Conservation (phyloP, 2,113 vertebrate genomes). For the Sitta europaea region DNA sequence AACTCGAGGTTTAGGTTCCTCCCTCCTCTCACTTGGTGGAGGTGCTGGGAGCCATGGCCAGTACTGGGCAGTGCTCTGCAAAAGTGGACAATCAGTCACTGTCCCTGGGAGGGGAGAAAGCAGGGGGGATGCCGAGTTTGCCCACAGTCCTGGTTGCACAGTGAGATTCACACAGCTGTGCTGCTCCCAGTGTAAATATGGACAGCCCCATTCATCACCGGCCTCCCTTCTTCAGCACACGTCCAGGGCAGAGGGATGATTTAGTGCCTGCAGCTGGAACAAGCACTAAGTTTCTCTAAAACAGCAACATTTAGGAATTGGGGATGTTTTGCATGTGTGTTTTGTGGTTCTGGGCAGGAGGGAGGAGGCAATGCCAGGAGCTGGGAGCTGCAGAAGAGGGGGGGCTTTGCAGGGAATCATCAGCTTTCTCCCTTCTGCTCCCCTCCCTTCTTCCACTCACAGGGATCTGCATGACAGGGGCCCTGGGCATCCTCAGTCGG, state of each 20-base stretch:
- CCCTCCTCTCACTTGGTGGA: neutral
- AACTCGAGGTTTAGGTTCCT: neutral
- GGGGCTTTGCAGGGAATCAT: neutral
- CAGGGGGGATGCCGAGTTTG: conserved; percentile 36
- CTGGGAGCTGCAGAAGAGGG: neutral
- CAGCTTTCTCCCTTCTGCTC: neutral
- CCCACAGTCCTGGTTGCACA: conserved; percentile 42
- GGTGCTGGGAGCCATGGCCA: neutral
- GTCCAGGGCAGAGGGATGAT: conserved; percentile 68
- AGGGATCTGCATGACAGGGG: neutral
- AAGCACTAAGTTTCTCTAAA: conserved; percentile 32
- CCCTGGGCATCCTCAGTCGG: neutral
- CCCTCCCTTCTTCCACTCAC: neutral
- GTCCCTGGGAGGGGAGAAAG: conserved; percentile 3
- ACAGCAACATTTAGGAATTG: conserved; percentile 47
- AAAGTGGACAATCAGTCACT: conserved; percentile 68
- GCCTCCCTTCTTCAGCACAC: conserved; percentile 56
- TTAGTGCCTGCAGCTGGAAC: conserved; percentile 73
- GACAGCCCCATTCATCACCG: conserved; percentile 78
- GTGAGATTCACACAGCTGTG: conserved; percentile 63
- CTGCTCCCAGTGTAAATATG: conserved; percentile 65
- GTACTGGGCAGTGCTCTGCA: conserved; percentile 35
- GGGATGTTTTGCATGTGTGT: neutral
- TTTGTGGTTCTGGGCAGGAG: neutral
- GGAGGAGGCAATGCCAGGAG: neutral